Conservation (phyloP, 2,113 vertebrate genomes). For the Grantiella picta region DNA sequence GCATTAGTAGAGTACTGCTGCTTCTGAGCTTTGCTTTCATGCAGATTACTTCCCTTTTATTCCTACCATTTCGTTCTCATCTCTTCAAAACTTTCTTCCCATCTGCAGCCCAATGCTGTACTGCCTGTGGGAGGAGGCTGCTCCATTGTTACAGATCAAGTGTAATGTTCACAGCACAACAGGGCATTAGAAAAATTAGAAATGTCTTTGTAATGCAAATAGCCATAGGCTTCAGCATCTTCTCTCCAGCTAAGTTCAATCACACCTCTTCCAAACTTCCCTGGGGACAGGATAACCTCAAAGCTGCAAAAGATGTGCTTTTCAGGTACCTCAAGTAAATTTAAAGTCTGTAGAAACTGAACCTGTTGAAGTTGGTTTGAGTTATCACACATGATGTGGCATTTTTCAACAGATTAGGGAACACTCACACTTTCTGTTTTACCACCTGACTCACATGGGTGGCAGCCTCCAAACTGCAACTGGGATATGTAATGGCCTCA, state of each 20-base stretch:
- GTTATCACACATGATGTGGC: not conserved
- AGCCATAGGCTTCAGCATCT: not conserved
- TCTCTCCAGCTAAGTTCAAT: not conserved
- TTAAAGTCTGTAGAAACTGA: not conserved
- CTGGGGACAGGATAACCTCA: not conserved
- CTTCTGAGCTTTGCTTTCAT: not conserved
- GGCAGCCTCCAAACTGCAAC: not conserved
- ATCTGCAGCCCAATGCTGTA: not conserved
- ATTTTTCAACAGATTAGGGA: not conserved
- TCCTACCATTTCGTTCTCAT: not conserved
- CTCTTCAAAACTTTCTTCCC: not conserved
- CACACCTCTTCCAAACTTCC: not conserved
- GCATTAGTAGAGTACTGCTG: not conserved
- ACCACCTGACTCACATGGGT: not conserved
- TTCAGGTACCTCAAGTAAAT: not conserved
- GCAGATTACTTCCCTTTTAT: not conserved
- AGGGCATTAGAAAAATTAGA: not conserved
- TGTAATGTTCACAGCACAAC: not conserved
- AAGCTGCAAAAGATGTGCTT: not conserved
- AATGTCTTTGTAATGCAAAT: not conserved
- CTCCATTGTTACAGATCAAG: not conserved
- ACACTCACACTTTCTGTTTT: not conserved
- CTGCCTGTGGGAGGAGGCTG: not conserved
- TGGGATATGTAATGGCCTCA: not conserved
- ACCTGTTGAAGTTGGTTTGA: not conserved